Base-by-base conservation (phyloP, 2,888 invertebrate species). In the Lottia scabra region DNA sequence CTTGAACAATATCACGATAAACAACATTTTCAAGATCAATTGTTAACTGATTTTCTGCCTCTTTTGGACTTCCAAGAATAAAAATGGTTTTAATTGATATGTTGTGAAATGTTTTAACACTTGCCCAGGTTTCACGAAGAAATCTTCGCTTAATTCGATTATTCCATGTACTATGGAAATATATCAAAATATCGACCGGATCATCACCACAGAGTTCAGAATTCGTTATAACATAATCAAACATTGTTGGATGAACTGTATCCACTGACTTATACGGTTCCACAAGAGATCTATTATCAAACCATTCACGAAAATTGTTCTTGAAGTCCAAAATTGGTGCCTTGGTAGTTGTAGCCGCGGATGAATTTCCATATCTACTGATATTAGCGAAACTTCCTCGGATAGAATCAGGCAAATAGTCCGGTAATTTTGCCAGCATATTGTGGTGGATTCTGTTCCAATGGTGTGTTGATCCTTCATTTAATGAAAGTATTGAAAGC, bases 91-190 rank as follows among this genome's bases (percentile, higher is more conserved):
- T 72, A 0, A 82, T 64, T 16, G 66, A 73, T 2, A 78, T 74
- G 15, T 75, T 70, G 15, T 45, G 62, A 43, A 80, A 74, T 1
- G 67, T 69, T 30, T 65, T 71, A 16, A 38, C 68, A 26, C 75
- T 78, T 1, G 76, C 80, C 83, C 83, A 83, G 1, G 80, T 81
- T 62, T 78, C 77, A 23, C 83, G 68, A n/a, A 83, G 64, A 5
- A 72, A 64, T 27, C 75, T 65, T 12, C 83, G 69, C 13, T 71
- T 73, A 62, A 72, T 70, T 30, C 76, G 73, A 69, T 82, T 78
- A 30, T 65, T 71, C 74, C 78, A 77, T 0, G 68, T 68, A 73
- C 80, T 81, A n/a, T 82, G 81, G 19, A 81, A 73, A 68, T 82
- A 83, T 15, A 81, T 74, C 12, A 83, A 67, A 6, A 83, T 68